phyloP scores from a whole-genome alignment of 1,140 invertebrate genomes.

The Drosophila tani region DNA sequence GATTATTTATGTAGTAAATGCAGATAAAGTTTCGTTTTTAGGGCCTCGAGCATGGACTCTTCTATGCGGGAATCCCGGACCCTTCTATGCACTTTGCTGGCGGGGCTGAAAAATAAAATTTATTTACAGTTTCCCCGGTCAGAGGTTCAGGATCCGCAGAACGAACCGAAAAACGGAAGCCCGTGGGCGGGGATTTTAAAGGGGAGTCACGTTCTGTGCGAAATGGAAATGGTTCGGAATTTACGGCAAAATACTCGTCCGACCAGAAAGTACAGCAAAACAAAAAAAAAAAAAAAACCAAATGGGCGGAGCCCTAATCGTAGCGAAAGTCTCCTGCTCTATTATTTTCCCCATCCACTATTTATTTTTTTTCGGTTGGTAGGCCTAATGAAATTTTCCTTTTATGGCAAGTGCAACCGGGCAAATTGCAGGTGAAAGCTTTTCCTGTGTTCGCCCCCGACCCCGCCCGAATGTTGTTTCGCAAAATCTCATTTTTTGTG shows the following conservation, averaged over 20 bases:
- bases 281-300: constrained; percentile 32
- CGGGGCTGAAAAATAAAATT: constrained; percentile 61
- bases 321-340: constrained; percentile 41
- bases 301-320: constrained; percentile 27
- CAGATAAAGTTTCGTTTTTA: constrained; percentile 69
- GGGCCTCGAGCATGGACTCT: constrained; percentile 20
- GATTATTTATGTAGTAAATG: constrained; percentile 75
- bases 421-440: constrained; percentile 63
- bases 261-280: constrained; percentile 10
- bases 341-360: constrained; percentile 31
- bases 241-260: constrained; percentile 43
- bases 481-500: constrained; percentile 31
- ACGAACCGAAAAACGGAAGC: constrained; percentile 43
- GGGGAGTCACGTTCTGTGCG: constrained; percentile 63
- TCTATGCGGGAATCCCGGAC: constrained; percentile 19
- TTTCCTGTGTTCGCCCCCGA: constrained; percentile 9
- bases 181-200: constrained; percentile 14
- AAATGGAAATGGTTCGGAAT: constrained; percentile 69
- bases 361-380: constrained; percentile 2
- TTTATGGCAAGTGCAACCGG: constrained; percentile 50
- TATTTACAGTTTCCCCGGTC: constrained; percentile 56
- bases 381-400: constrained; percentile 64
- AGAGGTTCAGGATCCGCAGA: constrained; percentile 11
- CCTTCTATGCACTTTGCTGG: constrained; percentile 55
- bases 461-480: constrained; percentile 11